Evolutionary conservation across 2,113 vertebrate genomes (phyloP).

Genomic region (Ctenodactylus gundi): DNA sequence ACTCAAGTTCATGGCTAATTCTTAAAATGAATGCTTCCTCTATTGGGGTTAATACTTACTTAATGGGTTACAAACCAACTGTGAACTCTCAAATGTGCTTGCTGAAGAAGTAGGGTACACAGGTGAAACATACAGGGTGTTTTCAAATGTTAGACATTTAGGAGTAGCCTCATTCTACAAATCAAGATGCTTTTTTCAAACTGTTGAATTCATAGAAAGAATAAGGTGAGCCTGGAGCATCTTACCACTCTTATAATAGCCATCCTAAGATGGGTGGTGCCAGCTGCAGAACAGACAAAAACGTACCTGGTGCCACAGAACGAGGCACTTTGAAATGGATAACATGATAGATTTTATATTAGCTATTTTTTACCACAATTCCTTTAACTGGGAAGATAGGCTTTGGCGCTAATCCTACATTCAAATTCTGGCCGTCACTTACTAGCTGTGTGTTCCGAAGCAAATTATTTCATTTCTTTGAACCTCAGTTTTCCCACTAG

Average conservation of each 20-base stretch:
- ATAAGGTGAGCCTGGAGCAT: background rate
- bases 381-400: background rate
- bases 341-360: background rate
- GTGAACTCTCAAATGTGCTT: background rate
- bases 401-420: background rate
- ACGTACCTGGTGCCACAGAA: background rate
- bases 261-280: background rate
- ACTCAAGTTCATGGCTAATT: background rate
- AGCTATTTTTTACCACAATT: background rate
- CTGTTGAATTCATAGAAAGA: background rate
- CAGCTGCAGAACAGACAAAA: background rate
- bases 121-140: background rate
- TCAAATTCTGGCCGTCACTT: background rate
- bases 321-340: background rate
- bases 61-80: background rate
- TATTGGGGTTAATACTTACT: background rate
- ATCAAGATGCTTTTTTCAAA: background rate
- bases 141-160: background rate
- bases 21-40: background rate
- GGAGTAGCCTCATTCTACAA: background rate
- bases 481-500: background rate
- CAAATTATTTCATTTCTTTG: background rate
- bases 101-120: fast-evolving
- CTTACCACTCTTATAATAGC: background rate
- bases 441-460: background rate